These are phyloP conservation scores for Coluber constrictor DNA, from an alignment of 2,797 vertebrate species.

Conservation along the genomic window DNA sequence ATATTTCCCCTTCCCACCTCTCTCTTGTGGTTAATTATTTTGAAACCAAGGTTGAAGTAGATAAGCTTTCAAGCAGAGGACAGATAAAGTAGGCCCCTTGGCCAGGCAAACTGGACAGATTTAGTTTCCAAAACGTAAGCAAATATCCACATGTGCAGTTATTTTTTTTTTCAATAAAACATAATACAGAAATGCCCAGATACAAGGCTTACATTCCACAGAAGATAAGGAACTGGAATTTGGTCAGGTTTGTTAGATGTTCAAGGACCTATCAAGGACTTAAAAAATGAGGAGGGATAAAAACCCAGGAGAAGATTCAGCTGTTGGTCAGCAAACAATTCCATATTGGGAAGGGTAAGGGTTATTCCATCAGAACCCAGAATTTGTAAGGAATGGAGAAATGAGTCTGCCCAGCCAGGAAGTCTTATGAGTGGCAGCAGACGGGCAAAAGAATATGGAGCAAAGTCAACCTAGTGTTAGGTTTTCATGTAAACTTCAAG, in stretches of 20 bases:
- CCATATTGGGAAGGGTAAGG: not conserved
- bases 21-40: not conserved
- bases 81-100: not conserved
- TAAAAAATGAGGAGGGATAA: not conserved
- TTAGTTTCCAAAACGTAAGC: not conserved
- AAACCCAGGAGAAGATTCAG: not conserved
- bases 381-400: not conserved
- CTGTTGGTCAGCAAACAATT: constrained; percentile 20
- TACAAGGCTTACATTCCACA: not conserved
- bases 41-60: not conserved
- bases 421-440: not conserved
- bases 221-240: constrained; percentile 25
- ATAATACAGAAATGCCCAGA: not conserved
- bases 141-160: not conserved
- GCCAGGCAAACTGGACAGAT: not conserved
- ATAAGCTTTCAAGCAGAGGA: not conserved
- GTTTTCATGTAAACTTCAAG: not conserved
- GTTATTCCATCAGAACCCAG: not conserved
- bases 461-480: not conserved
- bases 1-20: not conserved
- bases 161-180: not conserved
- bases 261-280: constrained; percentile 7
- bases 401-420: not conserved
- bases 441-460: not conserved
- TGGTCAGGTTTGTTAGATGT: constrained; percentile 28